Conservation (phyloP, 2,888 invertebrate species). For the Latheticus oryzae region DNA sequence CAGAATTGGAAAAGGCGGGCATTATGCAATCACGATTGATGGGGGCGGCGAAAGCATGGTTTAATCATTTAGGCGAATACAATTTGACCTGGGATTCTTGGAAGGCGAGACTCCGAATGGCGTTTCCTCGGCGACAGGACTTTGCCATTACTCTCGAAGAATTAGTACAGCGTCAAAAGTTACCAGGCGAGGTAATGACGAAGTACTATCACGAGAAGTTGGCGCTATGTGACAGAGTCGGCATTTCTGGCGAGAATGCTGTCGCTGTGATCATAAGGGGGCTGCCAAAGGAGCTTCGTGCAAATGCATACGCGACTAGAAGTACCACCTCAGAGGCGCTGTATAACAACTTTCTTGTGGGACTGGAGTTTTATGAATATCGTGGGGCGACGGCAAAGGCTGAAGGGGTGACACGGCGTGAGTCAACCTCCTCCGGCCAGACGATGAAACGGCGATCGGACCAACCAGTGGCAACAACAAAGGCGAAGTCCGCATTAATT, state of each 20-base stretch:
- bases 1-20: constrained; percentile 38
- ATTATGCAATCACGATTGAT: constrained; percentile 43
- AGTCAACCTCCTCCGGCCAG: too few species aligned
- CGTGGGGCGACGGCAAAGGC: neutral
- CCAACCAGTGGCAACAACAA: neutral
- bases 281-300: constrained; percentile 15
- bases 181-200: constrained; percentile 47
- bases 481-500: neutral
- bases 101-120: constrained; percentile 42
- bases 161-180: constrained; percentile 2
- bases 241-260: constrained; percentile 3
- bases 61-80: constrained; percentile 24
- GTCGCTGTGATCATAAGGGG: constrained; percentile 31
- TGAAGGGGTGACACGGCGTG: constrained; percentile 2
- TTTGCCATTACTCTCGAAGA: neutral
- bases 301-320: constrained; percentile 2
- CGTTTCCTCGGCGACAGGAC: constrained; percentile 42
- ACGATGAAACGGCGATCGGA: neutral
- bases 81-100: constrained; percentile 48
- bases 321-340: constrained; percentile 20
- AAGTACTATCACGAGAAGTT: constrained; percentile 51
- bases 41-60: constrained; percentile 6
- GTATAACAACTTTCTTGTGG: constrained; percentile 24
- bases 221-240: constrained; percentile 39
- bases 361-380: constrained; percentile 13